Evolutionary conservation across 2,113 vertebrate species (phyloP).

Genomic region (Dinomys branickii): DNA sequence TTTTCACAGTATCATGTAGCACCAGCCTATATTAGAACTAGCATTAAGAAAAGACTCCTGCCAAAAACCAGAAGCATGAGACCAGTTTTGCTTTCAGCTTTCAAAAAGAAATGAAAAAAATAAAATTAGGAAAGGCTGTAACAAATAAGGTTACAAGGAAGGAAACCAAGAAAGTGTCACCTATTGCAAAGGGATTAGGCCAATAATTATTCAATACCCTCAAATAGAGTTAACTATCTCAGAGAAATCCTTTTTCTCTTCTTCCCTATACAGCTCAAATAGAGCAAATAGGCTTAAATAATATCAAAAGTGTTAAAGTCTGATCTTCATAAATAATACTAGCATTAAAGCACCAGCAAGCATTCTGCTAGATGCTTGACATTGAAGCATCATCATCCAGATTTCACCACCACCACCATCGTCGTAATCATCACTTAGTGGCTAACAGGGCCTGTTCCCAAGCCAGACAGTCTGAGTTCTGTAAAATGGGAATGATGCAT

Average conservation of each 20-base stretch:
- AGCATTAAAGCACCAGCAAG: not conserved
- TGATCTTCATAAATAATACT: not conserved
- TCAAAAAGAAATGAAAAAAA: not conserved
- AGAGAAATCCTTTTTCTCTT: not conserved
- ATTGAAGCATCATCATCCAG: too few species aligned
- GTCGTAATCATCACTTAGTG: not conserved
- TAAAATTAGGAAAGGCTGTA: not conserved
- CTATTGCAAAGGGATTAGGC: not conserved
- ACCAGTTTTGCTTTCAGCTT: not conserved
- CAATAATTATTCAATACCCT: slow-evolving; percentile 8
- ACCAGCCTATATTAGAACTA: not conserved
- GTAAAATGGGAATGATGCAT: not conserved
- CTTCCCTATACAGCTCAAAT: not conserved
- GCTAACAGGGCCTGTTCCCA: not conserved
- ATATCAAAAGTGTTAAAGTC: slow-evolving; percentile 8
- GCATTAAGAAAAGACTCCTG: not conserved
- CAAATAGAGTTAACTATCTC: not conserved
- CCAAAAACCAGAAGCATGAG: not conserved
- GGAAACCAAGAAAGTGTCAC: not conserved
- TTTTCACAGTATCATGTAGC: too few species aligned
- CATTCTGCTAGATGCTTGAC: not conserved
- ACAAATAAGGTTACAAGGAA: not conserved
- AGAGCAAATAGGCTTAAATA: not conserved
- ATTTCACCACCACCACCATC: not conserved
- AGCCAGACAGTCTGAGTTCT: not conserved